Conservation (phyloP, 2,113 vertebrate species). For the Galemys pyrenaicus region DNA sequence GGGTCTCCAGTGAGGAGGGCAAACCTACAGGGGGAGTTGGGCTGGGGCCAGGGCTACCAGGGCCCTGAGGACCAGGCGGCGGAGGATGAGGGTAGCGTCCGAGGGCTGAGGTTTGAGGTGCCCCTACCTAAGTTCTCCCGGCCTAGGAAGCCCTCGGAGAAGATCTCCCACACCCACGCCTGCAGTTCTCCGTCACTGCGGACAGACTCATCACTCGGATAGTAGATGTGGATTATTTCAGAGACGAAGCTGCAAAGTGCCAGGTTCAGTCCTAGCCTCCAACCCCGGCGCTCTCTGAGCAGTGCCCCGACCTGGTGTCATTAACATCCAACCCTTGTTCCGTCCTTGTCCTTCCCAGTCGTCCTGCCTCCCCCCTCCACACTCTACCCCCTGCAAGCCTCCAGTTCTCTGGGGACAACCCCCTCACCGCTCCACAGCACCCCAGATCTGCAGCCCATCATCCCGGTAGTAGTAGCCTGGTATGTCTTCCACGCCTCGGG, state of each 20-base stretch:
- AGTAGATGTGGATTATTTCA: slow-evolving; percentile 68
- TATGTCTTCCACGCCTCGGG: slow-evolving; percentile 76
- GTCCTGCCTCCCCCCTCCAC: no score
- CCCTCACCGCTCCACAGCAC: slow-evolving; percentile 80
- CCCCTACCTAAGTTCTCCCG: slow-evolving; percentile 55
- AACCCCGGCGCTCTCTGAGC: not conserved
- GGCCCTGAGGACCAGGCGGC: not conserved
- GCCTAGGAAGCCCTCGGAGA: slow-evolving; percentile 81
- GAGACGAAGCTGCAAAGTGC: slow-evolving; percentile 81
- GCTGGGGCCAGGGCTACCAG: not conserved
- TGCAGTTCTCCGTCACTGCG: slow-evolving; percentile 84
- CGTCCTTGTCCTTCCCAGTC: not conserved
- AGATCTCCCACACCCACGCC: slow-evolving; percentile 85
- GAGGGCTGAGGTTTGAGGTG: not conserved
- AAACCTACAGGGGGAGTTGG: slow-evolving; percentile 72
- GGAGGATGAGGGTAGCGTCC: not conserved
- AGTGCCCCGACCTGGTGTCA: not conserved
- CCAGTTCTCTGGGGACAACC: not conserved
- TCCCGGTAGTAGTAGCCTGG: slow-evolving; percentile 86
- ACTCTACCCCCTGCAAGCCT: not conserved
- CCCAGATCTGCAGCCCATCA: slow-evolving; percentile 86
- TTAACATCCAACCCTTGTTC: rapidly evolving
- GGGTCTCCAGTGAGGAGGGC: slow-evolving; percentile 81
- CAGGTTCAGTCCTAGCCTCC: not conserved
- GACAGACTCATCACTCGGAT: slow-evolving; percentile 44